phyloP scores from a whole-genome alignment of 1,140 invertebrate genomes.

The Heliothis subflexa region DNA sequence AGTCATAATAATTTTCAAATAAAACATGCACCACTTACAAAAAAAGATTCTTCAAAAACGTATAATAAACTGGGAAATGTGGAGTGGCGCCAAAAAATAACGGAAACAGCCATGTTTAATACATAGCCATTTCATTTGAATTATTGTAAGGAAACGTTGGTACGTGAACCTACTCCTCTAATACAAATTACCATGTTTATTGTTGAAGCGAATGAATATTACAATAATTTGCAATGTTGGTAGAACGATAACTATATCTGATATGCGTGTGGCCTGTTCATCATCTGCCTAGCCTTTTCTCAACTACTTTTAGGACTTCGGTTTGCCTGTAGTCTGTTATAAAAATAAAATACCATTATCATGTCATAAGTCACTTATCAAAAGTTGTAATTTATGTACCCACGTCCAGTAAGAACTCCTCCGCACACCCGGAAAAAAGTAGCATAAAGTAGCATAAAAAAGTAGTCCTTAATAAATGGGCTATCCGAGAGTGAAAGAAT shows the following conservation, averaged over 20 bases:
- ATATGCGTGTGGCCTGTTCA: not conserved
- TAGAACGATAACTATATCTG: not conserved
- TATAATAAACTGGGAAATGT: slow-evolving; percentile 29
- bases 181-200: slow-evolving; percentile 28
- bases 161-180: slow-evolving; percentile 25
- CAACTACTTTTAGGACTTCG: no score
- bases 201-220: slow-evolving; percentile 25
- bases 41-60: slow-evolving; percentile 19
- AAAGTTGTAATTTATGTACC: no score
- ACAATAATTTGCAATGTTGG: not conserved
- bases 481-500: no score
- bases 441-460: no score
- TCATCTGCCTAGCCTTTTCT: no score
- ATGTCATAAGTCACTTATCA: no score
- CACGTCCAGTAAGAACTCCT: no score
- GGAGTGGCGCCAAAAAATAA: slow-evolving; percentile 38
- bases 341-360: no score
- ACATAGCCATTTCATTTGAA: slow-evolving; percentile 31
- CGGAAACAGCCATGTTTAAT: slow-evolving; percentile 13
- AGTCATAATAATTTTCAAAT: not conserved
- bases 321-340: no score
- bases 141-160: slow-evolving; percentile 24
- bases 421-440: no score
- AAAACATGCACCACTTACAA: slow-evolving; percentile 1
- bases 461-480: no score